Evolutionary conservation across 2,797 vertebrate genomes (phyloP).

Genomic region (Paratrypauchen microcephalus): DNA sequence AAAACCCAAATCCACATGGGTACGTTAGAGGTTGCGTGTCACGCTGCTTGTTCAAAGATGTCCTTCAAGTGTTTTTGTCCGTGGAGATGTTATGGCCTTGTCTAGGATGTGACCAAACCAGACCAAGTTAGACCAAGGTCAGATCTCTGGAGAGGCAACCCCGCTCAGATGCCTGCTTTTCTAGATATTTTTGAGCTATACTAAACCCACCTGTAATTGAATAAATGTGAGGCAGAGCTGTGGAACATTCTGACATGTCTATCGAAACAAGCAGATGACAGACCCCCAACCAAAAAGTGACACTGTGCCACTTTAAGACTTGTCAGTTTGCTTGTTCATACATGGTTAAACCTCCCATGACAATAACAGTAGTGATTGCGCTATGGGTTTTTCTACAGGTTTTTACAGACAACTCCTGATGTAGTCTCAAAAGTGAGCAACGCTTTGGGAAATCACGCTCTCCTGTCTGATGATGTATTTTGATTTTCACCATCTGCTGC

Average conservation of each 20-base stretch:
- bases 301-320: background rate
- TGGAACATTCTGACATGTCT: no score
- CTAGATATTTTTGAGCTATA: no score
- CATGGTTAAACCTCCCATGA: slow-evolving; percentile 13
- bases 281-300: no score
- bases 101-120: no score
- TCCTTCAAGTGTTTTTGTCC: background rate
- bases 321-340: slow-evolving; percentile 4
- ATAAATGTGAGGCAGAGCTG: no score
- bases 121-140: no score
- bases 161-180: no score
- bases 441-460: slow-evolving; percentile 31
- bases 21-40: slow-evolving; percentile 31
- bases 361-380: background rate
- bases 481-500: slow-evolving; percentile 39
- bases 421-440: slow-evolving; percentile 20
- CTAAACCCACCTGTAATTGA: no score
- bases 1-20: slow-evolving; percentile 31
- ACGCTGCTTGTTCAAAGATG: slow-evolving; percentile 11
- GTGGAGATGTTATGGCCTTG: no score
- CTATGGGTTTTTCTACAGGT: background rate
- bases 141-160: no score
- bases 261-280: no score
- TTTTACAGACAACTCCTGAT: slow-evolving; percentile 19
- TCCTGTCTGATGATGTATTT: slow-evolving; percentile 39